phyloP scores from a whole-genome alignment of 2,888 invertebrate species.

The Spilarctia lutea region DNA sequence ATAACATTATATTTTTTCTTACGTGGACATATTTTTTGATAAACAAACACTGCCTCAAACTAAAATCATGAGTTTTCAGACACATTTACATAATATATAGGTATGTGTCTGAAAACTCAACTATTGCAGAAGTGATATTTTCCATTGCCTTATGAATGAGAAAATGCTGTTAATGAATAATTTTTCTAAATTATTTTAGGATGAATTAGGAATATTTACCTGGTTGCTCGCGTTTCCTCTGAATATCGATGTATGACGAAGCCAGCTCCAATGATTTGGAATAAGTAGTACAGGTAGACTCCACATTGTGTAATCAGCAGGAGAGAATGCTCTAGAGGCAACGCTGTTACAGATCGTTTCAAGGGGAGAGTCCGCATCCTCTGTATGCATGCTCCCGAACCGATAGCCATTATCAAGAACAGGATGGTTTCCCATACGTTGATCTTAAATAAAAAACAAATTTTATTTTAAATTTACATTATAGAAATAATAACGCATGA shows the following conservation, averaged over 20 bases:
- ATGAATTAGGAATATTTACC: constrained; percentile 57
- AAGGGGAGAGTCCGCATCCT: constrained; percentile 75
- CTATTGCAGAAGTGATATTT: background rate
- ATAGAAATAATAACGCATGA: too few species aligned
- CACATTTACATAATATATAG: background rate
- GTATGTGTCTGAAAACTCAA: too few species aligned
- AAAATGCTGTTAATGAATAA: background rate
- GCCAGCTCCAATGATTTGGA: constrained; percentile 91
- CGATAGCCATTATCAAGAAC: constrained; percentile 76
- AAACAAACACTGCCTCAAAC: background rate
- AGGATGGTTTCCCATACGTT: constrained; percentile 85
- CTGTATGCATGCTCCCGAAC: constrained; percentile 77
- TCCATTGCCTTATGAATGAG: background rate
- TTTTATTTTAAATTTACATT: background rate
- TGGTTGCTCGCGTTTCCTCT: constrained; percentile 72
- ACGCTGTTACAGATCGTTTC: constrained; percentile 66
- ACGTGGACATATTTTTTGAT: background rate
- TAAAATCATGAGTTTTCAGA: background rate
- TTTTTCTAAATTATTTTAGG: too few species aligned
- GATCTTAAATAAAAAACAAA: constrained; percentile 68
- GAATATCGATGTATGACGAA: constrained; percentile 81
- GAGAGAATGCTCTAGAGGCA: constrained; percentile 90
- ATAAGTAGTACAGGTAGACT: constrained; percentile 91
- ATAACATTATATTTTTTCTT: background rate
- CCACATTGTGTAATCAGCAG: constrained; percentile 93